These are phyloP conservation scores for Nemotelus nigrinus DNA, from an alignment of 2,888 invertebrate species.

Conservation along the genomic window DNA sequence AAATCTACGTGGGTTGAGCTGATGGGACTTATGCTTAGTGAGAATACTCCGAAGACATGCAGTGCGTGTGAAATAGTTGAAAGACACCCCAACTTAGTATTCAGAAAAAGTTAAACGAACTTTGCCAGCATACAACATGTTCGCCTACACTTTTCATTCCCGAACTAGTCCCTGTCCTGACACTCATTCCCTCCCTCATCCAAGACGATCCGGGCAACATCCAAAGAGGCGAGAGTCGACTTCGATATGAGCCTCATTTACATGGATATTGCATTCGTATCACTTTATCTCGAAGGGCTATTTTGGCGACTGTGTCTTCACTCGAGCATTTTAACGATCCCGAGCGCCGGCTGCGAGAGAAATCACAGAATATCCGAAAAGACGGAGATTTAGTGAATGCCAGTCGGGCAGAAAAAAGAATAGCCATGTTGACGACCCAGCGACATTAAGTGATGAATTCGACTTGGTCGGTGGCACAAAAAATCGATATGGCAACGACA, in stretches of 20 bases:
- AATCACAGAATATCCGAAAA: conserved; percentile 46
- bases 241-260: conserved; percentile 49
- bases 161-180: neutral
- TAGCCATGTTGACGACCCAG: conserved; percentile 47
- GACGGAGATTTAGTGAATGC: conserved; percentile 42
- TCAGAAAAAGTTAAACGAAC: neutral
- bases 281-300: conserved; percentile 49
- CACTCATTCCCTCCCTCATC: neutral
- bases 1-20: no score
- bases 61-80: neutral
- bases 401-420: conserved; percentile 40
- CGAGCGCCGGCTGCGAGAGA: conserved; percentile 45
- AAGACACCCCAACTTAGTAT: neutral
- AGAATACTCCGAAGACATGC: neutral
- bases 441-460: conserved; percentile 50
- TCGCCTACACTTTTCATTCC: neutral
- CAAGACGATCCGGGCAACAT: neutral
- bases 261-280: conserved; percentile 51
- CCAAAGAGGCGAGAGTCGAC: conserved; percentile 13
- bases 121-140: neutral
- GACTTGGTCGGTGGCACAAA: conserved; percentile 3
- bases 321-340: conserved; percentile 32
- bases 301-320: conserved; percentile 44
- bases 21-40: no score
- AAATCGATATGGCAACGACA: conserved; percentile 42